phyloP scores from a whole-genome alignment of 2,888 invertebrate species.

The Sinopyrophorus schimmeli region DNA sequence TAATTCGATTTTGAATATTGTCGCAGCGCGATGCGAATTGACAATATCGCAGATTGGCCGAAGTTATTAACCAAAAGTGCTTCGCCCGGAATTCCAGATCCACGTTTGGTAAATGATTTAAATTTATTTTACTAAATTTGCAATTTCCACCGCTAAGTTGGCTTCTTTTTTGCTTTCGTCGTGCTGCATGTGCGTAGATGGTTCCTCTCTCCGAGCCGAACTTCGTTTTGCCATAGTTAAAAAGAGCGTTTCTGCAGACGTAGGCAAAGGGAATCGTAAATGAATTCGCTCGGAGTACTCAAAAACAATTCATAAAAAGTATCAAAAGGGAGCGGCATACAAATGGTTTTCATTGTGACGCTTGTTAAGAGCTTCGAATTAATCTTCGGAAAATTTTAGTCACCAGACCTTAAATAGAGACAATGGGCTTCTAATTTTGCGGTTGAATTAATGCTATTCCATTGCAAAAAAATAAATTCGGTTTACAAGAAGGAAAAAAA shows the following conservation, averaged over 20 bases:
- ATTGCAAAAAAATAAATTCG: slow-evolving; percentile 7
- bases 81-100: background rate
- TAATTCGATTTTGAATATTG: slow-evolving; percentile 32
- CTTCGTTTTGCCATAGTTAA: too few species aligned
- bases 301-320: slow-evolving; percentile 11
- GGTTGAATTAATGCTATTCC: slow-evolving; percentile 10
- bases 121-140: too few species aligned
- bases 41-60: slow-evolving; percentile 18
- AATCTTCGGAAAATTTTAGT: slow-evolving; percentile 25
- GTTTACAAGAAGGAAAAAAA: too few species aligned
- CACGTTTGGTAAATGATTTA: too few species aligned
- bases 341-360: slow-evolving; percentile 30
- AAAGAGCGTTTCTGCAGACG: too few species aligned
- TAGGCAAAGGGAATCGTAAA: too few species aligned
- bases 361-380: slow-evolving; percentile 31
- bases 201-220: too few species aligned
- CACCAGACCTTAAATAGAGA: slow-evolving; percentile 6
- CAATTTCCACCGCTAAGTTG: too few species aligned
- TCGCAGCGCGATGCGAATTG: slow-evolving; percentile 24
- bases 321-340: slow-evolving; percentile 24
- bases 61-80: slow-evolving; percentile 26
- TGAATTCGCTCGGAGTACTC: too few species aligned
- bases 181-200: too few species aligned
- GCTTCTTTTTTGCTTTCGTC: too few species aligned
- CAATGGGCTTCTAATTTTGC: slow-evolving; percentile 6